A percentile compares a stretch with the other conserved stretches of the same genome.
Conservation (phyloP, 1,140 invertebrate species). For the Eueides isabella region DNA sequence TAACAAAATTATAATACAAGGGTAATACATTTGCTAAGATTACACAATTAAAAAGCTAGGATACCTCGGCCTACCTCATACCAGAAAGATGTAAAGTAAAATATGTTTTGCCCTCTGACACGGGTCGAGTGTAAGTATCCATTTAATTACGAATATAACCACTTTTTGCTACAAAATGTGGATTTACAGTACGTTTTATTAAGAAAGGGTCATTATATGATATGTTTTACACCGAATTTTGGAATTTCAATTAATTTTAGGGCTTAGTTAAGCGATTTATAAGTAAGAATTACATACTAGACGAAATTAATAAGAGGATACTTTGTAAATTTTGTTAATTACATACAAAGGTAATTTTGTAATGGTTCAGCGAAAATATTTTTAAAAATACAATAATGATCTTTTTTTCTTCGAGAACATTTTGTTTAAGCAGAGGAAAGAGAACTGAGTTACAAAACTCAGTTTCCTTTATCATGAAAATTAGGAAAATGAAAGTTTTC, state of each 20-base stretch:
- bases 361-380: not conserved
- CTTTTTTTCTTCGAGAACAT: no score
- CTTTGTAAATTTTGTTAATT: not conserved
- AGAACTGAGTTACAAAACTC: no score
- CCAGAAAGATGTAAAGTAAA: conserved; percentile 4
- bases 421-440: no score
- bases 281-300: not conserved
- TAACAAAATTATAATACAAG: not conserved
- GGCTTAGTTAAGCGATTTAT: conserved; percentile 6
- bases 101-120: conserved; percentile 28
- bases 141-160: conserved; percentile 25
- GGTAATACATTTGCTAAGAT: conserved; percentile 5
- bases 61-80: conserved; percentile 6
- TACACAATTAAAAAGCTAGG: conserved; percentile 6
- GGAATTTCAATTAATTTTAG: conserved; percentile 10
- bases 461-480: no score
- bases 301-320: not conserved
- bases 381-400: no score
- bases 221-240: conserved; percentile 5
- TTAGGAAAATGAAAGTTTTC: no score
- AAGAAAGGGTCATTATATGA: conserved; percentile 12
- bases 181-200: conserved; percentile 14
- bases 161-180: conserved; percentile 31
- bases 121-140: conserved; percentile 25
- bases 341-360: not conserved